A percentile compares a stretch with the other conserved stretches of the same genome.
Evolutionary conservation across 2,888 invertebrate genomes (phyloP).

Genomic region (Phasia obesa): DNA sequence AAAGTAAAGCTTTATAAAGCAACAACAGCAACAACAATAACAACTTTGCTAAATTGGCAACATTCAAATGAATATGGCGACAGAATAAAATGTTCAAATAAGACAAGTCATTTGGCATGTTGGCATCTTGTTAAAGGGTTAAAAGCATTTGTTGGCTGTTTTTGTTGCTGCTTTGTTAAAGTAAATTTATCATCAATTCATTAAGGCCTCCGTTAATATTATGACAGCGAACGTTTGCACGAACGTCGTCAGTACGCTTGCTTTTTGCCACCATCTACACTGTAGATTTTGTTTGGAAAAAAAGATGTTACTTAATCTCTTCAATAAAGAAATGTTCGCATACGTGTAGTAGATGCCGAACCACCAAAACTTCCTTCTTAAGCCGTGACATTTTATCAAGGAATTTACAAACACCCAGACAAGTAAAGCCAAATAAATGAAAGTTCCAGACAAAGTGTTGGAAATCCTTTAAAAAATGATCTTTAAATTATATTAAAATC

Average conservation of each 20-base stretch:
- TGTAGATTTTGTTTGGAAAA: constrained; percentile 28
- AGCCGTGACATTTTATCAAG: constrained; percentile 60
- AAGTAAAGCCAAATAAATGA: constrained; percentile 25
- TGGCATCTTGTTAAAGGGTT: constrained; percentile 65
- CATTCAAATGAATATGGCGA: constrained; percentile 73
- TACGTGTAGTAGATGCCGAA: constrained; percentile 27
- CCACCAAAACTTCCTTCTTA: constrained; percentile 41
- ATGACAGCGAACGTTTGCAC: constrained; percentile 70
- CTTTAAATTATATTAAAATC: constrained; percentile 66
- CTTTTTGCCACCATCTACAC: constrained; percentile 18
- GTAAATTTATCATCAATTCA: constrained; percentile 65
- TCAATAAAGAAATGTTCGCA: constrained; percentile 41
- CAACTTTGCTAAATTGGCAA: constrained; percentile 73
- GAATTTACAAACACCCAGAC: constrained; percentile 23
- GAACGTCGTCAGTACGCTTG: constrained; percentile 32
- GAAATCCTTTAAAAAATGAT: constrained; percentile 64
- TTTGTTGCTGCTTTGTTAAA: background rate
- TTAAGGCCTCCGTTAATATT: constrained; percentile 69
- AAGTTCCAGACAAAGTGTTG: constrained; percentile 44
- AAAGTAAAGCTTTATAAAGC: constrained; percentile 29
- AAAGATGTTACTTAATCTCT: constrained; percentile 61
- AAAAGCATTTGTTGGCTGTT: constrained; percentile 16
- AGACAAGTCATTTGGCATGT: constrained; percentile 64
- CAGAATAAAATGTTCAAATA: constrained; percentile 58
- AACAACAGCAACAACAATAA: constrained; percentile 32